Evolutionary conservation across 2,797 vertebrate species (phyloP).

Genomic region (Sebastolobus alascanus): DNA sequence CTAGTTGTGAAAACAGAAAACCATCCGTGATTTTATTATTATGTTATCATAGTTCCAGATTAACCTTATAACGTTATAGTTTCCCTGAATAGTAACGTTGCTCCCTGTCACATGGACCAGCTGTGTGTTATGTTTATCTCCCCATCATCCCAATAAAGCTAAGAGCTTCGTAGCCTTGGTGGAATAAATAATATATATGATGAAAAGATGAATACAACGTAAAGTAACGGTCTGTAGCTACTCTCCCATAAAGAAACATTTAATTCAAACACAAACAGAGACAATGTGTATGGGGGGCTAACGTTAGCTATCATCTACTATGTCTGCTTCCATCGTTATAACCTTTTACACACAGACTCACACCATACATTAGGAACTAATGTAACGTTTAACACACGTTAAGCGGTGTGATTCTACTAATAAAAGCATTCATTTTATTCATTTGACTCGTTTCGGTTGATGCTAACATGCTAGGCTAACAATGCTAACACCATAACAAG

Average conservation of each 20-base stretch:
- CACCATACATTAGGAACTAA: fast-evolving
- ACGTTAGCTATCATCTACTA: neutral
- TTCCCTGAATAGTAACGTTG: neutral
- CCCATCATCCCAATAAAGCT: neutral
- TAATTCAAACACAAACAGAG: neutral
- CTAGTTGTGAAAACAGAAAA: neutral
- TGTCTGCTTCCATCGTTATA: no score
- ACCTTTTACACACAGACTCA: neutral
- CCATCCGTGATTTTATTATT: no score
- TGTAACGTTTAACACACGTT: fast-evolving
- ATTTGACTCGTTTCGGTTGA: neutral
- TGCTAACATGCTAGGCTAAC: conserved; percentile 45
- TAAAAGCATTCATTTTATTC: neutral
- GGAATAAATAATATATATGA: neutral
- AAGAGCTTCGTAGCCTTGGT: neutral
- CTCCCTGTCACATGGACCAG: neutral
- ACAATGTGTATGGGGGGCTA: conserved; percentile 1
- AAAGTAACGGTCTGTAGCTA: fast-evolving
- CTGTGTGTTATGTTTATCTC: neutral
- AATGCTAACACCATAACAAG: conserved; percentile 66
- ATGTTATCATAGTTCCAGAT: no score
- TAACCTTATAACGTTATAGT: no score
- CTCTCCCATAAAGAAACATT: neutral
- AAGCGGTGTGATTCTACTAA: neutral
- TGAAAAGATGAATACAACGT: neutral